Conservation (phyloP, 2,113 vertebrate species). For the Sceloporus tristichus region DNA sequence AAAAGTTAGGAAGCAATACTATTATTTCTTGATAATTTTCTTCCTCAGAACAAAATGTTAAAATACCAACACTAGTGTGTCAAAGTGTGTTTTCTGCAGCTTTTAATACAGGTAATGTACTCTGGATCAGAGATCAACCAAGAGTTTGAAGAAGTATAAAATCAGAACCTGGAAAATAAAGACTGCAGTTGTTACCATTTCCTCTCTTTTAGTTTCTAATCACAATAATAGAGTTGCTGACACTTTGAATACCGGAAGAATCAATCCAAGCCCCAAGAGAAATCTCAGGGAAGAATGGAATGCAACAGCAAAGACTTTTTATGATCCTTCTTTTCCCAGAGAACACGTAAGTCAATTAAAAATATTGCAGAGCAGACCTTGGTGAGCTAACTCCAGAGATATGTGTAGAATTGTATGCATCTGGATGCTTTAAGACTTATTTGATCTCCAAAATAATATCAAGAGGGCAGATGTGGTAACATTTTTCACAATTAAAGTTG, state of each 20-base stretch:
- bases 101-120: slow-evolving; percentile 53
- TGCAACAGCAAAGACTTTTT: slow-evolving; percentile 79
- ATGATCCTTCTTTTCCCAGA: slow-evolving; percentile 82
- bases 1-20: background rate
- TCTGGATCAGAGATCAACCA: slow-evolving; percentile 63
- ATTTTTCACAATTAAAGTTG: slow-evolving; percentile 87
- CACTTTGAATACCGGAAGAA: slow-evolving; percentile 74
- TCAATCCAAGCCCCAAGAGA: slow-evolving; percentile 75
- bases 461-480: slow-evolving; percentile 81
- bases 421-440: slow-evolving; percentile 82
- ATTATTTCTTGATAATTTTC: background rate
- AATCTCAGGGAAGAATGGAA: slow-evolving; percentile 81
- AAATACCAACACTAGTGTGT: slow-evolving; percentile 49
- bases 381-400: slow-evolving; percentile 82
- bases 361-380: slow-evolving; percentile 78
- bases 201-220: slow-evolving; percentile 81
- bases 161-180: slow-evolving; percentile 72
- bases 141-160: slow-evolving; percentile 64
- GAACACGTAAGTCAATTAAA: slow-evolving; percentile 89
- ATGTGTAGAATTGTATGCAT: slow-evolving; percentile 80
- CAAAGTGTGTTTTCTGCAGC: slow-evolving; percentile 52
- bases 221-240: slow-evolving; percentile 77
- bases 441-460: slow-evolving; percentile 82
- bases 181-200: slow-evolving; percentile 78
- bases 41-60: slow-evolving; percentile 48